Conservation (phyloP, 2,888 invertebrate species). For the Cylloceria caligata region DNA sequence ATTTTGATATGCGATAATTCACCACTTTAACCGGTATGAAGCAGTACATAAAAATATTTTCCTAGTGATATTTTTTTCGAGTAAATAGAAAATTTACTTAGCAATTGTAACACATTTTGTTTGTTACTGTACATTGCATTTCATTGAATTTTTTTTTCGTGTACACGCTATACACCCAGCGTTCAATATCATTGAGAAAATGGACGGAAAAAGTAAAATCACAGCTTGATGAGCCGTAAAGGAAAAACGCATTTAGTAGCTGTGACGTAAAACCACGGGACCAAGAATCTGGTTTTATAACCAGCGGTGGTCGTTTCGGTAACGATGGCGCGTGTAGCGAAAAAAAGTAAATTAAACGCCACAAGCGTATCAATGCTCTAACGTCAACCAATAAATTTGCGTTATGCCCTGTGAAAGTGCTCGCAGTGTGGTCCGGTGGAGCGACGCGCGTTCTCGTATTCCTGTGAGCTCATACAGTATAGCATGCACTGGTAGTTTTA, state of each 20-base stretch:
- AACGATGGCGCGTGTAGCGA: conserved; percentile 15
- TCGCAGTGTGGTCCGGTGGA: conserved; percentile 28
- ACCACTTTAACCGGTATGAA: no score
- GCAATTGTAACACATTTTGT: no score
- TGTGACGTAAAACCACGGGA: conserved; percentile 23
- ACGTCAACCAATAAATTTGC: conserved; percentile 71
- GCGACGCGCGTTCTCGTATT: conserved; percentile 67
- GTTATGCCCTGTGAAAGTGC: conserved; percentile 70
- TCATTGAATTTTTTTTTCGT: background rate
- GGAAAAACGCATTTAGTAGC: conserved; percentile 6
- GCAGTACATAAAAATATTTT: no score
- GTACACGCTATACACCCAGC: no score
- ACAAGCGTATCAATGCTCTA: conserved; percentile 58
- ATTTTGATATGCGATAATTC: no score
- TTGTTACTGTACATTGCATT: no score
- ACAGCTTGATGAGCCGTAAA: conserved; percentile 15
- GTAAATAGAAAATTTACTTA: no score
- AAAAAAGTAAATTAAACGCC: conserved; percentile 67
- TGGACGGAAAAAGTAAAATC: background rate
- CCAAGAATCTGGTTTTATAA: conserved; percentile 24
- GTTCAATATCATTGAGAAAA: conserved; percentile 3
- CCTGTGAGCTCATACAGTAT: conserved; percentile 40
- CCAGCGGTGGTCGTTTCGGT: conserved; percentile 8
- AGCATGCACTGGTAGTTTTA: conserved; percentile 71
- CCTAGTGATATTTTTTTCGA: no score